These are phyloP conservation scores for Pipistrellus pipistrellus DNA, from an alignment of 2,797 vertebrate genomes.

Conservation along the genomic window DNA sequence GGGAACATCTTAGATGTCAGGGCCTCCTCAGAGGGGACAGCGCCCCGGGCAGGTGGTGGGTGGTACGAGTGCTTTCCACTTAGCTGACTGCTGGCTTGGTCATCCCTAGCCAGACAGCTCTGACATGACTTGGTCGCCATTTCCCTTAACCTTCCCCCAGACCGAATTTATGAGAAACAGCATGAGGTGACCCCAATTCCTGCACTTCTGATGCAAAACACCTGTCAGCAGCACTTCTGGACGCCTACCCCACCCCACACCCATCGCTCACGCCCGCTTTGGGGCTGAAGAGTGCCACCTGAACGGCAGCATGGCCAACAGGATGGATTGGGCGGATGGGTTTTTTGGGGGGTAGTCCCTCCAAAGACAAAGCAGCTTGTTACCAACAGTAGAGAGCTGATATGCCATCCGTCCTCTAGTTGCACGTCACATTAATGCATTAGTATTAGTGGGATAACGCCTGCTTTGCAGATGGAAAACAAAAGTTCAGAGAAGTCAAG, in stretches of 20 bases:
- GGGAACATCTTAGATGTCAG: not conserved
- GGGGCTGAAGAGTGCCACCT: not conserved
- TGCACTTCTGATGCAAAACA: not conserved
- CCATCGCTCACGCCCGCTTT: rapidly evolving
- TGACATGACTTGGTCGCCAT: not conserved
- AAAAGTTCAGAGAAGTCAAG: not conserved
- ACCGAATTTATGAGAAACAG: not conserved
- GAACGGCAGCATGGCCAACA: not conserved
- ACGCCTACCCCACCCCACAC: not conserved
- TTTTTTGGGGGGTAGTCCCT: not conserved
- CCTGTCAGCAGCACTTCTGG: no score
- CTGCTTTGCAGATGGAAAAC: not conserved
- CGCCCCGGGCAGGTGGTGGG: no score
- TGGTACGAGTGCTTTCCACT: no score
- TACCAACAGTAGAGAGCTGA: not conserved
- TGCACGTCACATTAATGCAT: not conserved
- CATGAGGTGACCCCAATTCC: not conserved
- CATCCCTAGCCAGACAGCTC: not conserved
- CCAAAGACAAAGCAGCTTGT: not conserved
- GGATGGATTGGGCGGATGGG: not conserved
- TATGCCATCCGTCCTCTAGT: rapidly evolving
- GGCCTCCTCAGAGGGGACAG: not conserved
- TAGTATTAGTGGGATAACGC: not conserved
- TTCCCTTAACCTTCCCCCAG: not conserved
- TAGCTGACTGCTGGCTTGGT: not conserved